Percentiles rank a stretch among this genome's conserved stretches.
Evolutionary conservation across 2,888 invertebrate genomes (phyloP).

Genomic region (Conistra vaccinii): DNA sequence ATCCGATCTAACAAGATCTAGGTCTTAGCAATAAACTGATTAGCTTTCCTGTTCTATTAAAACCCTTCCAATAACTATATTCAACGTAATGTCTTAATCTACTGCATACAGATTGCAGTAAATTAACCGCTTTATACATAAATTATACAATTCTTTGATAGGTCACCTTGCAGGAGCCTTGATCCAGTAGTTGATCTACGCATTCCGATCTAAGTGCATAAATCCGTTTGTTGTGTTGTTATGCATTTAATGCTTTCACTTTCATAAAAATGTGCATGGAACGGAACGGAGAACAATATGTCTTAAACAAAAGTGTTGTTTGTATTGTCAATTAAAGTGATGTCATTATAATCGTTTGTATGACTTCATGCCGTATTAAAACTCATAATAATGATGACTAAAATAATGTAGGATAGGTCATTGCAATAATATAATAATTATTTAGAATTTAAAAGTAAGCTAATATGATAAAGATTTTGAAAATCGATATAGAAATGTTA

Average conservation of each 20-base stretch:
- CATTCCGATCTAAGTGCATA: constrained; percentile 65
- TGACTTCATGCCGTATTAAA: constrained; percentile 10
- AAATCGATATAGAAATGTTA: neutral
- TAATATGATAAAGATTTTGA: neutral
- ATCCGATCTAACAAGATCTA: constrained; percentile 37
- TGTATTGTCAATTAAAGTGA: constrained; percentile 13
- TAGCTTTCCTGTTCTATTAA: constrained; percentile 35
- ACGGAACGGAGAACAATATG: constrained; percentile 63
- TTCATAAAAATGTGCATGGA: constrained; percentile 63
- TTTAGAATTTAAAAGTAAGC: neutral
- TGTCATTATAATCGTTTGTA: constrained; percentile 24
- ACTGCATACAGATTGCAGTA: constrained; percentile 20
- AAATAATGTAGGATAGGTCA: neutral
- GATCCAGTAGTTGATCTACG: constrained; percentile 55
- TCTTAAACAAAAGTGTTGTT: constrained; percentile 44
- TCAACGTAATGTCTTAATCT: constrained; percentile 35
- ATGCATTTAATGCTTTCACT: constrained; percentile 66
- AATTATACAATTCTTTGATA: constrained; percentile 50
- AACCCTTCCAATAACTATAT: constrained; percentile 31
- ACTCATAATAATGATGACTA: neutral
- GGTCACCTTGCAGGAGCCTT: constrained; percentile 61
- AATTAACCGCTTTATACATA: constrained; percentile 24
- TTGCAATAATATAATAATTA: neutral
- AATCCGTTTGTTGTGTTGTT: constrained; percentile 58
- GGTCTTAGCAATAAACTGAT: constrained; percentile 39